phyloP scores from a whole-genome alignment of 2,888 invertebrate species.

The Eupeodes luniger region DNA sequence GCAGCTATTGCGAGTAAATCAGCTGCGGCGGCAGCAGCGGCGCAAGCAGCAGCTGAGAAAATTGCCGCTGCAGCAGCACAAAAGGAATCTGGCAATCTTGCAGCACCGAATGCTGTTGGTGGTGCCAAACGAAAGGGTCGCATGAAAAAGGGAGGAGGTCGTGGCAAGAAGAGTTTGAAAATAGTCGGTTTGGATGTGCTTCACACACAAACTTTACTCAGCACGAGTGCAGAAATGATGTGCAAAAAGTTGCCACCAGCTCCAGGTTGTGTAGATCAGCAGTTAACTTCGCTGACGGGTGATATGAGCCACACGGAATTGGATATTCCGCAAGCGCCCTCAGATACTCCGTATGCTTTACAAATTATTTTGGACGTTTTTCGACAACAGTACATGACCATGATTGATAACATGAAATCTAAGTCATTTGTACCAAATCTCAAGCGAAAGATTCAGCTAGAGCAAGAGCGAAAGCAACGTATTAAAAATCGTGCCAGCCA shows the following conservation, averaged over 20 bases:
- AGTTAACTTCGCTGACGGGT: constrained; percentile 91
- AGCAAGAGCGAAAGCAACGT: constrained; percentile 93
- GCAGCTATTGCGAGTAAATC: constrained; percentile 83
- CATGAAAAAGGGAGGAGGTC: constrained; percentile 86
- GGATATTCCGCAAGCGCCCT: constrained; percentile 91
- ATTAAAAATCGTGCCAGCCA: constrained; percentile 94
- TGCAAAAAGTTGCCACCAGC: constrained; percentile 92
- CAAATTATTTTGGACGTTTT: constrained; percentile 94
- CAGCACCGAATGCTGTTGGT: constrained; percentile 51
- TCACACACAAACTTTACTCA: constrained; percentile 94
- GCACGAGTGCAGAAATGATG: constrained; percentile 90
- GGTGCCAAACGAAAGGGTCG: constrained; percentile 85
- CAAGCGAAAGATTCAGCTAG: constrained; percentile 91
- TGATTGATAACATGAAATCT: constrained; percentile 93
- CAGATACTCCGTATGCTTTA: constrained; percentile 92
- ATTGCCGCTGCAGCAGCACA: constrained; percentile 82
- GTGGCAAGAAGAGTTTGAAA: constrained; percentile 88
- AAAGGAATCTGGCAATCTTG: constrained; percentile 65
- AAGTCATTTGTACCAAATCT: constrained; percentile 90
- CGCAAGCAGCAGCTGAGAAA: constrained; percentile 79
- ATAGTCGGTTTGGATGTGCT: constrained; percentile 94
- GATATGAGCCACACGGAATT: constrained; percentile 91
- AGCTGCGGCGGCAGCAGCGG: constrained; percentile 81
- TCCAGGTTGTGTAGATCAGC: constrained; percentile 96
- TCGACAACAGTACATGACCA: constrained; percentile 92